Base-by-base conservation (phyloP, 2,888 invertebrate genomes). In the Coremacera marginata region DNA sequence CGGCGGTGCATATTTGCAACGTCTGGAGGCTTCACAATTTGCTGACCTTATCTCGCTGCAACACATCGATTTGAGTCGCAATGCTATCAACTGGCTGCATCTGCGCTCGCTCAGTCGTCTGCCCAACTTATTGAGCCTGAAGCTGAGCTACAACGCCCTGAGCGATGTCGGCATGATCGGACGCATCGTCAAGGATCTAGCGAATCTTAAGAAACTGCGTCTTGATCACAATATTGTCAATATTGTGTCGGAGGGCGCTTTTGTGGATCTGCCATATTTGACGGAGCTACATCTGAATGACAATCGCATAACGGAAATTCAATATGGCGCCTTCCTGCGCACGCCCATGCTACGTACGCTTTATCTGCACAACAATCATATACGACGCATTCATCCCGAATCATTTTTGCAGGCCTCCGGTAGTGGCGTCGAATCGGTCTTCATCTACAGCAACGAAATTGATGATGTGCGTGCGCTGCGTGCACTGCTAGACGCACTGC, bases 81-180 rank as follows among this genome's bases (percentile, higher is more conserved):
- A 95, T 84, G 95, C 94, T 0, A 91, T 96, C 34, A 92, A 92
- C 77, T 93, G 93, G 91, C 92, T 96, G 76, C 96, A 96, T 86
- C 93, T 95, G 82, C 92, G 96, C 81, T 93, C 95, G 0, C 88
- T 96, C 67, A 82, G 84, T 1, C 90, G 94, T 76, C 89, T 96
- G 70, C 94, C 95, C n/a, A 91, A 91, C 70, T 86, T 96, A 77
- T 91, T 91, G 67, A 94, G 94, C 83, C 87, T 96, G 16, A 93
- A 94, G 27, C 89, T 96, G 0, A 91, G 92, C 16, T 92, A 93
- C 68, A 96, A 96, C 85, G 91, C 92, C 82, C 92, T 96, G 81
- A 90, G 91, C 11, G 96, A 96, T 86, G 95, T 95, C 14, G 92
- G 93, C n/a, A 94, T 95, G 92, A 91, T 96, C 11, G 96, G 96